Conservation (phyloP, 2,888 invertebrate genomes). For the Netelia inedita region DNA sequence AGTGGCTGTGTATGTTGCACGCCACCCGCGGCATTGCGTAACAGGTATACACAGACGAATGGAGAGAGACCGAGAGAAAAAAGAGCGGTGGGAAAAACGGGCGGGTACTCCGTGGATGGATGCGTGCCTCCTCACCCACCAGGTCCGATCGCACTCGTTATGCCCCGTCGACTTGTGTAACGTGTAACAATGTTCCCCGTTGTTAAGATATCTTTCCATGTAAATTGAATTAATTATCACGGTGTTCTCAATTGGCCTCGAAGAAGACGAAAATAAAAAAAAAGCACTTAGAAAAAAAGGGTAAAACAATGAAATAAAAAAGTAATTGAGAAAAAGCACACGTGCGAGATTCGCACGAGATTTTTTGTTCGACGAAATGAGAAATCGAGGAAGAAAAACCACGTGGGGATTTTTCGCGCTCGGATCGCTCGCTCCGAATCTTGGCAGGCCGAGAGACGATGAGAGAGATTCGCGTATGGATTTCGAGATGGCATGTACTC, state of each 20-base stretch:
- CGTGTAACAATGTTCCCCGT: constrained; percentile 52
- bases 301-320: too few relatives aligned
- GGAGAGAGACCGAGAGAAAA: constrained; percentile 10
- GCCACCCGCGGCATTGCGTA: constrained; percentile 78
- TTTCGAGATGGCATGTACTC: neutral
- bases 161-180: constrained; percentile 12
- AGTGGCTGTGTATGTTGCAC: constrained; percentile 70
- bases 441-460: constrained; percentile 33
- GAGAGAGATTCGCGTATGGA: neutral
- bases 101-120: constrained; percentile 48
- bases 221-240: constrained; percentile 63
- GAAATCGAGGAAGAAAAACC: neutral
- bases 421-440: constrained; percentile 36
- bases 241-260: constrained; percentile 24
- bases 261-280: neutral
- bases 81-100: constrained; percentile 59
- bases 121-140: constrained; percentile 24
- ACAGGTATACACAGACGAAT: constrained; percentile 75
- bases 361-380: neutral
- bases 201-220: constrained; percentile 56
- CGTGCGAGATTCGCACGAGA: constrained; percentile 24
- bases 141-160: constrained; percentile 58
- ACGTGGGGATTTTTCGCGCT: constrained; percentile 52
- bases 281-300: too few relatives aligned
- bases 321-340: constrained; percentile 29